Conservation (phyloP, 2,797 vertebrate species). For the Macrochelys suwanniensis region DNA sequence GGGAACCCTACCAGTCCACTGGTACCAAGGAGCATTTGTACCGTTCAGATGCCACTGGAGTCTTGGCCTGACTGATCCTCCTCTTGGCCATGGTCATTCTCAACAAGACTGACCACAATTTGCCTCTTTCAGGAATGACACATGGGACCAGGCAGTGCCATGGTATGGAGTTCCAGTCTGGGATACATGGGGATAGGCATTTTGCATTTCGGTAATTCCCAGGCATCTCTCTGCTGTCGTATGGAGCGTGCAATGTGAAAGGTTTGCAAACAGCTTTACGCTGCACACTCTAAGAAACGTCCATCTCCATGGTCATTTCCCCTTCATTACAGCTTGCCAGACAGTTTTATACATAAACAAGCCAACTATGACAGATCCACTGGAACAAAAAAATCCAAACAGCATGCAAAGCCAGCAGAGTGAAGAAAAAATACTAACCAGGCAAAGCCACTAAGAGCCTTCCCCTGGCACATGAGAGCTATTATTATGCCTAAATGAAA, state of each 20-base stretch:
- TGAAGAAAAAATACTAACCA: neutral
- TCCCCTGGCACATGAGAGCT: neutral
- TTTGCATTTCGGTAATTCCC: neutral
- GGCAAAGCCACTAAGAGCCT: neutral
- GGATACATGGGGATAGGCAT: neutral
- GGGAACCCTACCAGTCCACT: neutral
- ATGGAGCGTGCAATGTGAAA: too few relatives aligned
- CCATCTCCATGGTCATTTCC: neutral
- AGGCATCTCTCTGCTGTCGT: neutral
- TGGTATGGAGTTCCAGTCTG: neutral
- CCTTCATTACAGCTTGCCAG: neutral
- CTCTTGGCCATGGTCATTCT: neutral
- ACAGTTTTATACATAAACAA: neutral
- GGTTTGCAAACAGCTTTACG: neutral
- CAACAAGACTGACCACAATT: neutral
- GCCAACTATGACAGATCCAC: neutral
- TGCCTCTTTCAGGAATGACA: neutral
- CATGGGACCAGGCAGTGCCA: too few relatives aligned
- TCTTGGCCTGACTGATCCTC: neutral
- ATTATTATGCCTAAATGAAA: neutral
- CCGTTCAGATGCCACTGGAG: neutral
- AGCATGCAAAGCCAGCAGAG: neutral
- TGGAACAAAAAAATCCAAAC: neutral
- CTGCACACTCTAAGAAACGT: neutral
- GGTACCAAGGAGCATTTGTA: neutral